These are phyloP conservation scores for Oscheius sp. DNA, from an alignment of 1,140 invertebrate species.

Conservation along the genomic window DNA sequence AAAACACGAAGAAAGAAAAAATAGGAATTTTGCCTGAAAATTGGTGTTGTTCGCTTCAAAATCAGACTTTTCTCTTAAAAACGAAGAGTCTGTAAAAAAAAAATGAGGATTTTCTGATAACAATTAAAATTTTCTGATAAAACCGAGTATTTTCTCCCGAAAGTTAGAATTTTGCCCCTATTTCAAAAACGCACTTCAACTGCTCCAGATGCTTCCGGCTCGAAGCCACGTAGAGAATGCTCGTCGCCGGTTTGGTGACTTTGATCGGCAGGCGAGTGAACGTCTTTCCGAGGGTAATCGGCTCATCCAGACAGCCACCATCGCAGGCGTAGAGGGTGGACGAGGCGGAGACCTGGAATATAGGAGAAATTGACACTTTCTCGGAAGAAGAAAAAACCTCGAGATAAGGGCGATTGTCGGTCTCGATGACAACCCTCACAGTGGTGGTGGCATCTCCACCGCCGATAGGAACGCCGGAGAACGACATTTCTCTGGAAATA, in stretches of 20 bases:
- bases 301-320: conserved; percentile 51
- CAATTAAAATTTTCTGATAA: neutral
- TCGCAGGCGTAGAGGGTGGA: conserved; percentile 46
- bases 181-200: conserved; percentile 69
- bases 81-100: too few species aligned
- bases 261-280: conserved; percentile 73
- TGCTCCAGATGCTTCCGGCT: conserved; percentile 87
- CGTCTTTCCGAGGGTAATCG: conserved; percentile 35
- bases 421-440: conserved; percentile 45
- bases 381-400: neutral
- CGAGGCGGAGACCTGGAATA: conserved; percentile 39
- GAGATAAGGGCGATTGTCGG: conserved; percentile 43
- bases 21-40: neutral
- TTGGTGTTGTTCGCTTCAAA: neutral
- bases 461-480: conserved; percentile 34
- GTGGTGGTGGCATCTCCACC: conserved; percentile 23
- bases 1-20: neutral
- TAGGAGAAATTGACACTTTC: neutral
- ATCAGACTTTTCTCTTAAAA: neutral
- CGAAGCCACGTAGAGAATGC: conserved; percentile 86
- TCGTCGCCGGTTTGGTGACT: conserved; percentile 82
- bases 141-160: neutral
- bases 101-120: too few species aligned
- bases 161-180: neutral
- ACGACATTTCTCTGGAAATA: conserved; percentile 43